These are phyloP conservation scores for Athalia rosae DNA, from an alignment of 2,888 invertebrate genomes.

Conservation along the genomic window DNA sequence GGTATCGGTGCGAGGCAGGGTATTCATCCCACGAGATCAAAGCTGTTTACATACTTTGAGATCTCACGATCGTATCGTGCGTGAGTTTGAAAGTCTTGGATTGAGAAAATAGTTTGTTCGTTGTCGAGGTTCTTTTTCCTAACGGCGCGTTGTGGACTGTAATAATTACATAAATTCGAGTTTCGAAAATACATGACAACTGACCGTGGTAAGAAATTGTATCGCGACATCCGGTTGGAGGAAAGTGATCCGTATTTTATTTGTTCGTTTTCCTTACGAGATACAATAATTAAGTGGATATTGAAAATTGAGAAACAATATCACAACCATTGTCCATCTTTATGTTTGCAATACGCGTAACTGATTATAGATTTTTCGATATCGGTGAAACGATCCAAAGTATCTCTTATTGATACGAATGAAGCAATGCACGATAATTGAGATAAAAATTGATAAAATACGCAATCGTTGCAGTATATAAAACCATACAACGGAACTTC, in stretches of 20 bases:
- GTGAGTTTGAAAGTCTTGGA: not conserved
- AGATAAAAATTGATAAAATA: slow-evolving; percentile 42
- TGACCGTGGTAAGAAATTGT: no score
- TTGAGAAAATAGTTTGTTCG: not conserved
- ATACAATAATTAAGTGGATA: not conserved
- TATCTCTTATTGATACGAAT: slow-evolving; percentile 24
- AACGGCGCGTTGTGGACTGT: no score
- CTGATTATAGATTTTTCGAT: not conserved
- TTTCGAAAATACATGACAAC: no score
- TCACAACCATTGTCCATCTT: not conserved
- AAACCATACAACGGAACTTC: slow-evolving; percentile 6
- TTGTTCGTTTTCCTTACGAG: no score
- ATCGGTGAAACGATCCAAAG: not conserved
- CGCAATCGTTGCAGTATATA: slow-evolving; percentile 37
- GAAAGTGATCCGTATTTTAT: no score
- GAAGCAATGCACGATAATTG: slow-evolving; percentile 37
- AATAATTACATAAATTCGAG: no score
- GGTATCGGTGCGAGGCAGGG: slow-evolving; percentile 13
- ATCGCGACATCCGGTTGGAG: no score
- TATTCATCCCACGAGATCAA: slow-evolving; percentile 36
- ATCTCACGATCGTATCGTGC: not conserved
- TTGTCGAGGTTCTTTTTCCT: not conserved
- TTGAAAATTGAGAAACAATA: slow-evolving; percentile 35
- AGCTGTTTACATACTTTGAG: slow-evolving; percentile 1
- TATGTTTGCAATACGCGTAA: slow-evolving; percentile 31